Evolutionary conservation across 2,797 vertebrate species (phyloP), one percentile per base, ranked within the genome.

Genomic region (Coreius guichenoti): DNA sequence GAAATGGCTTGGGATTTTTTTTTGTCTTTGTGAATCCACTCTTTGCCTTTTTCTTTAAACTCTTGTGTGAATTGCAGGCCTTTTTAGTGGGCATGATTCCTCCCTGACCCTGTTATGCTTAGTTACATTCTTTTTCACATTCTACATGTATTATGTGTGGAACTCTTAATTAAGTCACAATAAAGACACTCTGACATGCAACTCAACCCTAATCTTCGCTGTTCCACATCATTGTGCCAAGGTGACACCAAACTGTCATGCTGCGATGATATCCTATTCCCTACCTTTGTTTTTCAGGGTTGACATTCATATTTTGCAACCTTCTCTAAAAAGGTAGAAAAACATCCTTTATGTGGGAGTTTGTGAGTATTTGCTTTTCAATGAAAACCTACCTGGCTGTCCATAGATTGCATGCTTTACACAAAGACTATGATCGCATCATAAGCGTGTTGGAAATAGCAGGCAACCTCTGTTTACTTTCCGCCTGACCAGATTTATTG

Each of bases 381-480:
- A 31, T 72, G 67, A 70, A 84, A 85, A 33, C 29, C 75, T 31
- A n/a, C 70, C 13, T 73, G n/a, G 17, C 75, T 67, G 49, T 77
- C 23, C 21, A 54, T 14, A 45, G 72, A 29, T 23, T 56, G 31
- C 19, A 31, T 51, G 80, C 56, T 88, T 82, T 88, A 85, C 43
- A 29, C 76, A 81, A 54, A 56, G 29, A 65, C 78, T 21, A 16
- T 26, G 11, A 73, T 80, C 76, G 26, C 29, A 85, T 26, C n/a
- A 26, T 49, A 51, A 68, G 19, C 19, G 43, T 31, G 65, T 23
- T 16, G 23, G 26, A 83, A 65, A 89, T 83, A 69, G 69, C 47
- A 56, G 26, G 23, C 75, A 80, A 29, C 36, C 47, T 49, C 58
- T 51, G 77, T 85, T 81, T 86, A 68, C 86, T 86, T 87, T 84